Evolutionary conservation across 2,113 vertebrate genomes (phyloP).

Genomic region (Dipodomys ordii): DNA sequence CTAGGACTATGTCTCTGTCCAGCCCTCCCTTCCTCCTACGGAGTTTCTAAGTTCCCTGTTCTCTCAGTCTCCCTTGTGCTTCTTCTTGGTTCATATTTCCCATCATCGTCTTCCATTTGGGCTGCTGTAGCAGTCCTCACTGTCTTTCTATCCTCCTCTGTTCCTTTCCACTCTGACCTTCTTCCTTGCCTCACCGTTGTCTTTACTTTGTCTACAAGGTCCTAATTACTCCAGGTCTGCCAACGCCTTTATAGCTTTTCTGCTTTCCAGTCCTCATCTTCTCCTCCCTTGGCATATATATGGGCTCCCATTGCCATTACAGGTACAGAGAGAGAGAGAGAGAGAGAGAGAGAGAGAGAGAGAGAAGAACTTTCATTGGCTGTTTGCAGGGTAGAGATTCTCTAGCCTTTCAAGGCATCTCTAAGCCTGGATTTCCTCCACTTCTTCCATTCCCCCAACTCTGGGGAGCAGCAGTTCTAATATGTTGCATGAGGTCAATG

Average conservation of each 20-base stretch:
- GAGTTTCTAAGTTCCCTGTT: background rate
- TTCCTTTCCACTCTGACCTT: background rate
- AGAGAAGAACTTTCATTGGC: background rate
- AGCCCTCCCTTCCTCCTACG: too few relatives aligned
- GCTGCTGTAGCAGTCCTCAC: background rate
- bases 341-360: too few relatives aligned
- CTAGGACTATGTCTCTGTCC: fast-evolving
- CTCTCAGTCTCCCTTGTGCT: background rate
- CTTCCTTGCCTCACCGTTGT: too few relatives aligned
- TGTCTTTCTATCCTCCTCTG: background rate
- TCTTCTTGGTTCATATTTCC: background rate
- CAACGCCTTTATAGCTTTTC: background rate
- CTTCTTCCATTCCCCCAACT: background rate
- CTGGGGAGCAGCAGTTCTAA: background rate
- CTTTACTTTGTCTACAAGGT: background rate
- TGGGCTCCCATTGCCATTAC: background rate
- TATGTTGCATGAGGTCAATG: background rate
- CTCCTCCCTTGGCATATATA: background rate
- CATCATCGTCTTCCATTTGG: background rate
- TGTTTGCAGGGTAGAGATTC: background rate
- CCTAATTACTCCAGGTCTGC: background rate
- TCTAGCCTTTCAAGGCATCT: background rate
- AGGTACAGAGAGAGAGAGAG: too few relatives aligned
- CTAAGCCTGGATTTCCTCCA: background rate
- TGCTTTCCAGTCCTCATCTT: background rate